Base-by-base conservation (phyloP, 2,113 vertebrate species). In the Cynocephalus volans region DNA sequence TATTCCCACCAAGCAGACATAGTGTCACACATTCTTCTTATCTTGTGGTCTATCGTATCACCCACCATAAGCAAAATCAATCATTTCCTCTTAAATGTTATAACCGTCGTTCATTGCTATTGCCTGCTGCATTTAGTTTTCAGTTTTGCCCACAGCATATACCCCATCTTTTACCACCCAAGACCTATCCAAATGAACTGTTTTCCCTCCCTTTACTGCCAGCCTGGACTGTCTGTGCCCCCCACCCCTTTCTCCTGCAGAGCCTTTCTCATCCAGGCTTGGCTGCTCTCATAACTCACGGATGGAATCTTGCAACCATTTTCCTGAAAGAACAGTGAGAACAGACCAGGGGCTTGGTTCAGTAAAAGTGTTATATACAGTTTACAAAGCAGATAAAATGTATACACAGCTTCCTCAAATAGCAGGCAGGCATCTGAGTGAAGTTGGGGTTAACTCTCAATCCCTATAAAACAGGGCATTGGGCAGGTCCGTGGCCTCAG, bases 211-310 rank as follows among this genome's bases (percentile, higher is more conserved):
- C 52, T 93, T 95, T 67, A 64, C 85, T 48, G 13, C n/a, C 28
- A 88, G 6, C 73, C 26, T 67, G 62, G 54, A 56, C 73, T 96
- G 6, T 69, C 48, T 93, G 1, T 48, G 52, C 58, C 15, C 28
- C 41, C n/a, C 18, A 73, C 52, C 21, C 12, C 24, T 48, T 77
- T 79, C 67, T 88, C 88, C 41, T 45, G 24, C 64, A 92, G 31
- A 93, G 28, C 13, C 77, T 91, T 90, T 93, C 48, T 86, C 72
- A 45, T 14, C 8, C 18, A 97, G 48, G 69, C 56, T 64, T 77
- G 48, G 36, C 41, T 69, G 31, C 48, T 88, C 77, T 65, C 31
- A 3, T 58, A 82, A 95, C 11, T 97, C 91, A 65, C 48, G 65
- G 45, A 1, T 83, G 31, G 41, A 94, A 65, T 6, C 67, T 62